phyloP scores from a whole-genome alignment of 37 sponge, comb jelly and placozoan genomes.

The Ianthella basta region DNA sequence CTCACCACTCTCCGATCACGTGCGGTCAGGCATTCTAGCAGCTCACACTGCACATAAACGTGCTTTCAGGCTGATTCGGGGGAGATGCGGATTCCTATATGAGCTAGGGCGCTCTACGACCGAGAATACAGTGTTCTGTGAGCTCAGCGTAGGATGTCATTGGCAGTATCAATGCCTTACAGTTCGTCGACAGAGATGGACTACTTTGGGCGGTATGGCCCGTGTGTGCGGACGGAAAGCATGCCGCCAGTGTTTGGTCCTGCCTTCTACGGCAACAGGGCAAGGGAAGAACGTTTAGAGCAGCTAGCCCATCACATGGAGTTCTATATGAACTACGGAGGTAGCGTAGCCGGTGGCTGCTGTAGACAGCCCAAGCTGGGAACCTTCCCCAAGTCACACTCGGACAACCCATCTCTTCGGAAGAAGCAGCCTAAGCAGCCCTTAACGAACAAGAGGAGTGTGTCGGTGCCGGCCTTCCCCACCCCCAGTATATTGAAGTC shows the following conservation, averaged over 20 bases:
- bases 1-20: too few species aligned
- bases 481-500: conserved; percentile 12
- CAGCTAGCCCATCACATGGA: conserved; percentile 5
- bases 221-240: background rate
- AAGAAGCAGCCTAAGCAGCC: background rate
- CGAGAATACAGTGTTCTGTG: too few species aligned
- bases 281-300: background rate
- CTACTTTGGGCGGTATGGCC: conserved; percentile 34
- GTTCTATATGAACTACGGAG: conserved; percentile 23
- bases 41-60: too few species aligned
- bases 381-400: too few species aligned
- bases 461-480: conserved; percentile 9
- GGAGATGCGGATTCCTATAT: too few species aligned
- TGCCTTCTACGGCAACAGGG: background rate
- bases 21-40: too few species aligned
- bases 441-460: background rate
- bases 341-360: background rate
- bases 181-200: background rate
- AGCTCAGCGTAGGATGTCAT: conserved; percentile 13
- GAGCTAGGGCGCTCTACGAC: too few species aligned
- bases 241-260: background rate
- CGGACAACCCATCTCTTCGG: background rate
- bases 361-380: background rate
- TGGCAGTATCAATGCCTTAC: conserved; percentile 9
- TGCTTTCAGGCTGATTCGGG: too few species aligned